These are phyloP conservation scores for Euura lappo DNA, from an alignment of 1,140 invertebrate genomes.

Conservation along the genomic window DNA sequence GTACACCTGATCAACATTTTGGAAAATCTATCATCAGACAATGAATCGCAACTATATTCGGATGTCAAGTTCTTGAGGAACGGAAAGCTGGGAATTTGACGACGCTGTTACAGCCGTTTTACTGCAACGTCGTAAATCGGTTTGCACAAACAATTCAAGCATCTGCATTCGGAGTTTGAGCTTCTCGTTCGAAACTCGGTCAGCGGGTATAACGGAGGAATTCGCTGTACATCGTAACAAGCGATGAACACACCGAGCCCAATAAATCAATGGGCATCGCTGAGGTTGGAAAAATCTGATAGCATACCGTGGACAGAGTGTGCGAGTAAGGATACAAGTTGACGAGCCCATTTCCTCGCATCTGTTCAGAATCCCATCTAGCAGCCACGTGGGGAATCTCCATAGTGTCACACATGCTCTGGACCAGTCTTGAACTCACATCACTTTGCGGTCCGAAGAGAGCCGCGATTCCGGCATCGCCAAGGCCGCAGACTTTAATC, in stretches of 20 bases:
- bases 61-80: not conserved
- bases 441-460: conserved; percentile 84
- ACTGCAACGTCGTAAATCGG: not conserved
- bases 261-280: not conserved
- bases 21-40: not conserved
- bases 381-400: conserved; percentile 87
- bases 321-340: conserved; percentile 86
- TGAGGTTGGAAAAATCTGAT: not conserved
- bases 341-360: conserved; percentile 69
- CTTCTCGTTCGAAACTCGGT: not conserved
- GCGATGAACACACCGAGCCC: not conserved
- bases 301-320: conserved; percentile 66
- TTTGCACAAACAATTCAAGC: not conserved
- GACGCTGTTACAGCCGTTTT: not conserved
- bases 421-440: conserved; percentile 74
- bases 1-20: conserved; percentile 62
- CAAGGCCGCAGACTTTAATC: conserved; percentile 65
- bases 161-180: not conserved
- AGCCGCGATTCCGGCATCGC: conserved; percentile 71
- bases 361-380: conserved; percentile 69
- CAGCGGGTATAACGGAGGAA: not conserved
- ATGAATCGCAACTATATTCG: not conserved
- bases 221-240: not conserved
- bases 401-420: conserved; percentile 85
- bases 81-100: not conserved